Evolutionary conservation across 2,113 vertebrate genomes (phyloP).

Genomic region (Lepidothrix coronata): DNA sequence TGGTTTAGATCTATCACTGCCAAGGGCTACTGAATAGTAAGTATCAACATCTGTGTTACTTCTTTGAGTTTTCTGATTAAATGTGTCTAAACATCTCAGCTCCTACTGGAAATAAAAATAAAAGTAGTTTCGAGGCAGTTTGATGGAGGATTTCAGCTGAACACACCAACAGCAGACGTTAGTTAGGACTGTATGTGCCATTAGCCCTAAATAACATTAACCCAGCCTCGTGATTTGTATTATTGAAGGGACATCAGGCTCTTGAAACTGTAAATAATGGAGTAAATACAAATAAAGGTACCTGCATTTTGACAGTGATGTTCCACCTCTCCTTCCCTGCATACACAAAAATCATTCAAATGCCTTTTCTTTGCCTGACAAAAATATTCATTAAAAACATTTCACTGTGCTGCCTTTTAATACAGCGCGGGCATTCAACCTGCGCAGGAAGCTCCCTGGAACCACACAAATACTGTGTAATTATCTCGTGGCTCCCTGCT

Average conservation of each 20-base stretch:
- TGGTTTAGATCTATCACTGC: constrained; percentile 79
- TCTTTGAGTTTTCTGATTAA: constrained; percentile 74
- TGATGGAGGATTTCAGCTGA: constrained; percentile 58
- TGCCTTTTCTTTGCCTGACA: constrained; percentile 85
- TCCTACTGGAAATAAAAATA: constrained; percentile 67
- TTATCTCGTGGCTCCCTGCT: constrained; percentile 89
- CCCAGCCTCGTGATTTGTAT: constrained; percentile 59
- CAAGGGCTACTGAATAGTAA: constrained; percentile 81
- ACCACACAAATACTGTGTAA: constrained; percentile 92
- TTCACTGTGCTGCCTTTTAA: constrained; percentile 88
- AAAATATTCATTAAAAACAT: constrained; percentile 94
- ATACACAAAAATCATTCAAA: constrained; percentile 82
- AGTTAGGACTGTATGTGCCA: constrained; percentile 62
- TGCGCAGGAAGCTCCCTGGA: constrained; percentile 85
- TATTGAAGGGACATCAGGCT: constrained; percentile 71
- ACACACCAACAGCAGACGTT: constrained; percentile 56
- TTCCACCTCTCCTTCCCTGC: constrained; percentile 75
- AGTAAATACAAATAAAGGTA: constrained; percentile 82
- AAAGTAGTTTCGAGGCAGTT: constrained; percentile 64
- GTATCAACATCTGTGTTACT: constrained; percentile 81
- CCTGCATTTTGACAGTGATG: constrained; percentile 83
- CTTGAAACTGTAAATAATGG: constrained; percentile 74
- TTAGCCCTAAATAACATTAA: constrained; percentile 69
- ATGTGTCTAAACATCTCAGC: constrained; percentile 79
- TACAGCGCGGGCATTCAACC: constrained; percentile 85